Base-by-base conservation (phyloP, 2,888 invertebrate species). In the Acronicta leporina region DNA sequence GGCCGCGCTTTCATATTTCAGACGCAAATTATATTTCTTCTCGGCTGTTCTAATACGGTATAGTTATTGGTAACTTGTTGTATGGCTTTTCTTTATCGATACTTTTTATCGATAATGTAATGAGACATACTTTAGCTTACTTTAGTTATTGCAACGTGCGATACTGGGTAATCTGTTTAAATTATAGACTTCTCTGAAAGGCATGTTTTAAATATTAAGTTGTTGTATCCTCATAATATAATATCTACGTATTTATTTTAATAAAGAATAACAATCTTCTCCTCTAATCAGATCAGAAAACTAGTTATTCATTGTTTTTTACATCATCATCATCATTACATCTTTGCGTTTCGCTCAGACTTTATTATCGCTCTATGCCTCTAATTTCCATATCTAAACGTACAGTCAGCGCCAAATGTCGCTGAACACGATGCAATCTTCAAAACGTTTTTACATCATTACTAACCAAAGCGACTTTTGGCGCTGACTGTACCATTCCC, bases 21-120 rank as follows among this genome's bases (percentile, higher is more conserved):
- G 42, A 66, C 56, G 70, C 62, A 66, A 72, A 72, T 69, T 70
- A 62, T 66, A 70, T 66, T 65, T 73, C 70, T 73, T 69, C 61
- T 56, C 15, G 16, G 13, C 9, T 13, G 11, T 47, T 69, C 65
- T 64, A 73, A 61, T 55, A 51, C 48, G 55, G 50, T 48, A 11
- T 57, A 38, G 57, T 45, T 73, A 58, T 68, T 46, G 38, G 35
- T 5, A 46, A 14, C 20, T 41, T 38, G 46, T 27, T 35, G 35
- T 16, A 53, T n/a, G 25, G 14, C 9, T 14, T 13, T 46, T 63
- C 25, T 51, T 61, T 49, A n/a, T n/a, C 49, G 11, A 16, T 27
- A 20, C n/a, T 72, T 72, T 56, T 67, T 72, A 10, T 49, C 27
- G 13, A 11, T 53, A 49, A 49, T 52, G 45, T 56, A 46, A 49